Evolutionary conservation across 2,797 vertebrate genomes (phyloP).

Genomic region (Staurois parvus): DNA sequence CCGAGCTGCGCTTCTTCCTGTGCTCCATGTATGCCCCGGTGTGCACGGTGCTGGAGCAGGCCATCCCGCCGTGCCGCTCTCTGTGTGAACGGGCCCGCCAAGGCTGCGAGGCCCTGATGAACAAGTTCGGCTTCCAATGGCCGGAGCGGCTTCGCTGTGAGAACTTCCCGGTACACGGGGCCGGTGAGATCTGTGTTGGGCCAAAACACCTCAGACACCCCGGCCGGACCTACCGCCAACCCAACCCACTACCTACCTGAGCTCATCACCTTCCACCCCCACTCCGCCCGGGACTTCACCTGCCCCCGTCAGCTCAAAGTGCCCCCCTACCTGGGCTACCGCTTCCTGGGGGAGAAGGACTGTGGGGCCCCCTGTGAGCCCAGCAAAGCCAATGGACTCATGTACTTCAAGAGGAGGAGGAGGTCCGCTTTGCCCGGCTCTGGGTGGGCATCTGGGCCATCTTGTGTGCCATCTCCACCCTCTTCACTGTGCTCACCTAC

Average conservation of each 20-base stretch:
- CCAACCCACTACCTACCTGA: slow-evolving; percentile 81
- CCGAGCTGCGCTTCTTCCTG: slow-evolving; percentile 88
- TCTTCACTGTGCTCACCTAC: slow-evolving; percentile 91
- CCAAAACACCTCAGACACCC: slow-evolving; percentile 88
- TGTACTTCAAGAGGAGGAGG: slow-evolving; percentile 96
- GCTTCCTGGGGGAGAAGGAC: slow-evolving; percentile 92
- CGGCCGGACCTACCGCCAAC: slow-evolving; percentile 74
- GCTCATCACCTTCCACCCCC: slow-evolving; percentile 76
- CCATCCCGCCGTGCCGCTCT: slow-evolving; percentile 86
- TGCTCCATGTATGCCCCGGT: slow-evolving; percentile 94
- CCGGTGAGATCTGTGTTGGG: slow-evolving; percentile 88
- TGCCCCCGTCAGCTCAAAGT: slow-evolving; percentile 93
- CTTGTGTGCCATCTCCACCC: slow-evolving; percentile 86
- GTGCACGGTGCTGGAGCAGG: slow-evolving; percentile 90
- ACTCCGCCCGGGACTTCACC: slow-evolving; percentile 75
- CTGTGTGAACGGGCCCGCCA: slow-evolving; percentile 86
- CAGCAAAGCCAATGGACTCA: slow-evolving; percentile 86
- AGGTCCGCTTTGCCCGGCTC: slow-evolving; percentile 92
- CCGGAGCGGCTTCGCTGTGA: slow-evolving; percentile 85
- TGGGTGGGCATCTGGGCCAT: slow-evolving; percentile 97
- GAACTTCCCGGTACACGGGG: slow-evolving; percentile 83
- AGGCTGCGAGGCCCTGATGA: slow-evolving; percentile 89
- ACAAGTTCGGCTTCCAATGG: slow-evolving; percentile 90
- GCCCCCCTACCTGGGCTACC: slow-evolving; percentile 91
- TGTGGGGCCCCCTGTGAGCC: slow-evolving; percentile 96